Evolutionary conservation across 2,888 invertebrate genomes (phyloP).

Genomic region (Lasioglossum calceatum): DNA sequence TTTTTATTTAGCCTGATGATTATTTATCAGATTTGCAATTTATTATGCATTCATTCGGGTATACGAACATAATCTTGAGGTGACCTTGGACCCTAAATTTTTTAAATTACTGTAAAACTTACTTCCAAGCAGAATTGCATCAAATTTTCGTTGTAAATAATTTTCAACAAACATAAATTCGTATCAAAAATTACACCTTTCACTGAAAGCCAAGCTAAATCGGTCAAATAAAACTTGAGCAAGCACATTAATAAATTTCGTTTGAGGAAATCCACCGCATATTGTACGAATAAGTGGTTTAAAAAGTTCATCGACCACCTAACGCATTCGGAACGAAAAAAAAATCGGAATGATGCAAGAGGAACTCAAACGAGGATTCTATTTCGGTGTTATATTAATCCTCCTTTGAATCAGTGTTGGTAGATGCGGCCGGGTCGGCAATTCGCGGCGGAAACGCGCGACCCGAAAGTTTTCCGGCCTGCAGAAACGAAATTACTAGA

Average conservation of each 20-base stretch:
- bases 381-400: slow-evolving; percentile 2
- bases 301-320: neutral
- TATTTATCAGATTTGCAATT: neutral
- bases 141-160: neutral
- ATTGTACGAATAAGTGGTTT: neutral
- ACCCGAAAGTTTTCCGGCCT: slow-evolving; percentile 19
- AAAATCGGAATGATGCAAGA: neutral
- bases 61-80: neutral
- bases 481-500: slow-evolving; percentile 50
- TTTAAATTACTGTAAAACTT: neutral
- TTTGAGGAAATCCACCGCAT: neutral
- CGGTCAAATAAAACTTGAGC: neutral
- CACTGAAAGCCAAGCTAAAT: neutral
- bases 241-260: neutral
- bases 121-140: neutral
- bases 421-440: neutral
- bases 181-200: neutral
- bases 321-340: neutral
- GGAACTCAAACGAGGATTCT: neutral
- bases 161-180: neutral
- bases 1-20: neutral
- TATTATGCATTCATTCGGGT: neutral
- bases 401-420: slow-evolving; percentile 1
- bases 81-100: neutral
- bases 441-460: slow-evolving; percentile 7